Evolutionary conservation across 2,888 invertebrate species (phyloP).

Genomic region (Orthonychiurus folsomi): DNA sequence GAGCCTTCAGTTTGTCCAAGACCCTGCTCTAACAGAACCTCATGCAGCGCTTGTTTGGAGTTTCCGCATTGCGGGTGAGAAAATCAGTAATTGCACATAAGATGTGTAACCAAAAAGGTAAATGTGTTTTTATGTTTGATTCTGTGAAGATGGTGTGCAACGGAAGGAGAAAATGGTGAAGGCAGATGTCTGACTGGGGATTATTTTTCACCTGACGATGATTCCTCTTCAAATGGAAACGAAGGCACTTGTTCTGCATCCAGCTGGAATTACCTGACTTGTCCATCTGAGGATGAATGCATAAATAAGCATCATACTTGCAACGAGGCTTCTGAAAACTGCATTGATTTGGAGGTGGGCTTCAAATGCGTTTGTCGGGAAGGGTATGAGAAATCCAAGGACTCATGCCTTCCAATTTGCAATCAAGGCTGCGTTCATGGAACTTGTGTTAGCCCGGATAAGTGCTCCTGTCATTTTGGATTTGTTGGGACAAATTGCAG

Average conservation of each 20-base stretch:
- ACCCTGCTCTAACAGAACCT: constrained; percentile 69
- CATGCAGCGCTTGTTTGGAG: constrained; percentile 76
- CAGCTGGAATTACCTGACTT: constrained; percentile 77
- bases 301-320: constrained; percentile 73
- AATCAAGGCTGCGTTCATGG: constrained; percentile 78
- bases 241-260: constrained; percentile 18
- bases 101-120: too few species aligned
- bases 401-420: constrained; percentile 66
- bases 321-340: constrained; percentile 74
- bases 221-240: constrained; percentile 9
- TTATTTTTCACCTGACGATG: constrained; percentile 15
- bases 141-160: constrained; percentile 66
- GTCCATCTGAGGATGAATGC: constrained; percentile 91
- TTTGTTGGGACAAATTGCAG: constrained; percentile 91
- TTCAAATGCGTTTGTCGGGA: constrained; percentile 68
- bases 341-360: constrained; percentile 69
- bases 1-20: constrained; percentile 59
- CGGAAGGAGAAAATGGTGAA: constrained; percentile 46
- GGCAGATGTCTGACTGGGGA: constrained; percentile 61
- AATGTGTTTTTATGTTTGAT: constrained; percentile 2
- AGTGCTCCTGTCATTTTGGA: constrained; percentile 84
- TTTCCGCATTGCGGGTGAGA: constrained; percentile 72
- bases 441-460: constrained; percentile 68
- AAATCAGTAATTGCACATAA: background rate
- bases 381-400: constrained; percentile 33